Evolutionary conservation across 2,797 vertebrate genomes (phyloP).

Genomic region (Picus viridis): DNA sequence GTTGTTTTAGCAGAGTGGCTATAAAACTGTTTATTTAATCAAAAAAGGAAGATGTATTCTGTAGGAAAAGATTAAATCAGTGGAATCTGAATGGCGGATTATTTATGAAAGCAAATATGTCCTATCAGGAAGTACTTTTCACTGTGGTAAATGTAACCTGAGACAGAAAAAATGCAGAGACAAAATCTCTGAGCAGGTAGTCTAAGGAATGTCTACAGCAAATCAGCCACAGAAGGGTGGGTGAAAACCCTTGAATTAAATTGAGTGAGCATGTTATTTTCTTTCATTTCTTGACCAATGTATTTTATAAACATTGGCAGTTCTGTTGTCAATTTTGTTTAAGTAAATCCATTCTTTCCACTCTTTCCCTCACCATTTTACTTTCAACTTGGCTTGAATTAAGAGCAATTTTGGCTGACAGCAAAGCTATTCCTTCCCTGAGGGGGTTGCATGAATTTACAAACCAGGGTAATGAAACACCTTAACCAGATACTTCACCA

Average conservation of each 20-base stretch:
- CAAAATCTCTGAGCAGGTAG: conserved; percentile 23
- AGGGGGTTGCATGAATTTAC: neutral
- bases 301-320: conserved; percentile 34
- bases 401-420: neutral
- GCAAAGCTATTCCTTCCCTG: neutral
- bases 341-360: conserved; percentile 28
- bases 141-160: neutral
- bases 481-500: neutral
- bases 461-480: neutral
- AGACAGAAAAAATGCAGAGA: conserved; percentile 15
- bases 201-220: neutral
- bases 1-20: neutral
- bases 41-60: neutral
- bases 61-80: neutral
- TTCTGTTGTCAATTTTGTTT: conserved; percentile 4
- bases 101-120: neutral
- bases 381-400: conserved; percentile 15
- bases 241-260: neutral
- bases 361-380: neutral
- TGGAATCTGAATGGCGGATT: neutral
- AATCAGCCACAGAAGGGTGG: neutral
- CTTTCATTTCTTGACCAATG: conserved; percentile 24
- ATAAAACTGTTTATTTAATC: neutral
- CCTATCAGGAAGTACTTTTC: neutral
- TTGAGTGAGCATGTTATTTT: neutral